Conservation (phyloP, 2,888 invertebrate genomes). For the Nasonia oneida region DNA sequence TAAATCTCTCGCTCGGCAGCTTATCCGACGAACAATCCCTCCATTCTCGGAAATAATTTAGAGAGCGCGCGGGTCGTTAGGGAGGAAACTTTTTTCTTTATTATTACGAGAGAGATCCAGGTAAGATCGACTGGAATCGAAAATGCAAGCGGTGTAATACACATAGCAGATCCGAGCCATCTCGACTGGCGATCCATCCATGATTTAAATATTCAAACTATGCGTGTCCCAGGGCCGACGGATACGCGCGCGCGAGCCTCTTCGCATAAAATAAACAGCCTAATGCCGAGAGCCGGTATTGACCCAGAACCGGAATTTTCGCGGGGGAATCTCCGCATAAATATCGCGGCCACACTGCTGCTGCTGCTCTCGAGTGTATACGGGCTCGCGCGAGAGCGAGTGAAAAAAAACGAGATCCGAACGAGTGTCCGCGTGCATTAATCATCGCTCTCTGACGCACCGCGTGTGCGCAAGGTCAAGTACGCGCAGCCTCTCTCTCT, state of each 20-base stretch:
- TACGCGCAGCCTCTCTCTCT: neutral
- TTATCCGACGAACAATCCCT: conserved; percentile 38
- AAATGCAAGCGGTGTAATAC: neutral
- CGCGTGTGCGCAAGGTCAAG: conserved; percentile 53
- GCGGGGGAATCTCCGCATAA: conserved; percentile 30
- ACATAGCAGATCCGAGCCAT: neutral
- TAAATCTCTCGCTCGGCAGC: conserved; percentile 28
- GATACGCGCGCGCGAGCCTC: neutral
- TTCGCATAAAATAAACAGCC: conserved; percentile 8
- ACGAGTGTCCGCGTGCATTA: conserved; percentile 53
- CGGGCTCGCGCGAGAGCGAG: neutral
- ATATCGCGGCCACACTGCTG: neutral
- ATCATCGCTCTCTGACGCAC: conserved; percentile 55
- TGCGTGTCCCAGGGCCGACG: neutral
- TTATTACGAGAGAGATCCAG: neutral
- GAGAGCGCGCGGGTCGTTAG: neutral
- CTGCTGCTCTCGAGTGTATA: neutral
- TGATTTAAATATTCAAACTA: conserved; percentile 25
- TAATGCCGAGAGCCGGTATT: conserved; percentile 40
- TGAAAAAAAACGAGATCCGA: neutral
- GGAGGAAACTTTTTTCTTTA: neutral
- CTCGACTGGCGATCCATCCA: neutral
- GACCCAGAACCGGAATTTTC: conserved; percentile 46
- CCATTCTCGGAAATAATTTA: conserved; percentile 10
- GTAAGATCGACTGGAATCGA: neutral